Evolutionary conservation across 1,140 invertebrate genomes (phyloP).

Genomic region (Lasioglossum baleicum): DNA sequence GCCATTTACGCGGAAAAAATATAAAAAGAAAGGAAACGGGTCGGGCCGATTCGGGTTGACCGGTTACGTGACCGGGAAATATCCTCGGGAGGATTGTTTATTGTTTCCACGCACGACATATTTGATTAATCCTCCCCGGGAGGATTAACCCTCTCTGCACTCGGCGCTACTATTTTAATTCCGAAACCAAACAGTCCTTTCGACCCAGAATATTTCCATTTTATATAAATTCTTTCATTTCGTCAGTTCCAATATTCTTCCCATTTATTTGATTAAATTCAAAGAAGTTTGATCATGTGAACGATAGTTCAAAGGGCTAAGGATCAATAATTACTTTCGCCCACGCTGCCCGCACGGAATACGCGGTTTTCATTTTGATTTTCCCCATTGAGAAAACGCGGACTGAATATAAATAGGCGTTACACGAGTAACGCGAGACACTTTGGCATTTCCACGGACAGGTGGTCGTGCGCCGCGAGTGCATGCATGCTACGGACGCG

Average conservation of each 20-base stretch:
- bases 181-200: too few relatives aligned
- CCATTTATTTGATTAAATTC: not conserved
- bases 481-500: not conserved
- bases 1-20: not conserved
- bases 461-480: conserved; percentile 26
- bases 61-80: not conserved
- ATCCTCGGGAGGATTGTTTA: not conserved
- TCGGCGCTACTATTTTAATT: too few relatives aligned
- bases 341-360: too few relatives aligned
- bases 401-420: conserved; percentile 12
- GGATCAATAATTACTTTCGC: too few relatives aligned
- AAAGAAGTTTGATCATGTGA: too few relatives aligned
- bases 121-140: too few relatives aligned
- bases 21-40: not conserved
- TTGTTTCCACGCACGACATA: not conserved
- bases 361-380: not conserved
- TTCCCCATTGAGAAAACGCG: not conserved
- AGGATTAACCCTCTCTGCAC: too few relatives aligned
- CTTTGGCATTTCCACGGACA: conserved; percentile 59
- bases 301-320: too few relatives aligned
- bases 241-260: too few relatives aligned
- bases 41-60: not conserved
- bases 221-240: not conserved
- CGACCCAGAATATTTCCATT: not conserved
- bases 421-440: conserved; percentile 23